Conservation (phyloP, 1,140 invertebrate genomes). For the Trialeurodes vaporariorum region DNA sequence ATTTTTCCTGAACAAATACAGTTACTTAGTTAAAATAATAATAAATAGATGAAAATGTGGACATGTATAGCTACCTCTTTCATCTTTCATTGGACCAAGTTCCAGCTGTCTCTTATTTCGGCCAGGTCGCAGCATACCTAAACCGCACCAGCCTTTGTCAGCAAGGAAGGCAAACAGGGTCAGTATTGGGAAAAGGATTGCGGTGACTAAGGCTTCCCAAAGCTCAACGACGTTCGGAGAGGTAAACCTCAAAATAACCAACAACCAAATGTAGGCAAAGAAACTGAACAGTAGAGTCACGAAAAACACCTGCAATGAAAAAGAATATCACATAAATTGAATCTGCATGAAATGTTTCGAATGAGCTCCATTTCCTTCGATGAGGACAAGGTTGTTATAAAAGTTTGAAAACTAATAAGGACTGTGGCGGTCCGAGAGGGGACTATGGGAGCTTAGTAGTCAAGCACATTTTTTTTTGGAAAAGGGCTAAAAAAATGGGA, state of each 20-base stretch:
- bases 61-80: no score
- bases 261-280: conserved; percentile 53
- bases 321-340: neutral
- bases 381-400: no score
- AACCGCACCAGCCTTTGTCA: conserved; percentile 34
- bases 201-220: conserved; percentile 50
- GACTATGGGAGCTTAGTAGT: no score
- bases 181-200: conserved; percentile 45
- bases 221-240: conserved; percentile 42
- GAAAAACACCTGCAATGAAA: conserved; percentile 39
- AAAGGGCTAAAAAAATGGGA: no score
- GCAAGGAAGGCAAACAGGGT: conserved; percentile 42
- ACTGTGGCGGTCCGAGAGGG: no score
- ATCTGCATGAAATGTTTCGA: no score
- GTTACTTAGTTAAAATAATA: no score
- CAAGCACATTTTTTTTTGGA: no score
- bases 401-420: no score
- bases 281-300: conserved; percentile 44
- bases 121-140: conserved; percentile 24
- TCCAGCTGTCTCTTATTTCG: conserved; percentile 33
- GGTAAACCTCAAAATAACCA: conserved; percentile 40
- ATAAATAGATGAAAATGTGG: no score
- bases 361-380: no score
- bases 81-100: conserved; percentile 30
- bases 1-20: no score